Base-by-base conservation (phyloP, 2,888 invertebrate species). In the Sinhomidia bicolor region DNA sequence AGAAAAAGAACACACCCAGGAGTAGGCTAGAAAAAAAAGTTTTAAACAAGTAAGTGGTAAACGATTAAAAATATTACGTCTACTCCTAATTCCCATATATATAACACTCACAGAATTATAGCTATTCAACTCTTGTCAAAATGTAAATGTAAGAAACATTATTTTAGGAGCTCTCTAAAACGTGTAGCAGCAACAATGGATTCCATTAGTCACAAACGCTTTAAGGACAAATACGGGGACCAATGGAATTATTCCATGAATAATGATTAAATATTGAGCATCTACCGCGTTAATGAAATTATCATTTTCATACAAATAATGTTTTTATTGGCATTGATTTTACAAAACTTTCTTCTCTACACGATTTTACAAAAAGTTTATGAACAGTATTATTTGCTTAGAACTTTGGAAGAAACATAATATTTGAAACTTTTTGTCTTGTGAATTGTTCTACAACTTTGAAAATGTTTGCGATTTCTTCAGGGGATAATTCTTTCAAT, bases 201-300 rank as follows among this genome's bases (percentile, higher is more conserved):
- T 92, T 92, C 92, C 29, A 89, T 93, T 1, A 94, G 94, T 88
- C 93, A 93, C 71, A 94, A 94, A 86, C 92, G 92, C 82, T 93
- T 92, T 86, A 90, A 93, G 79, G 95, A 95, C 91, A 95, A 95
- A 92, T 95, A 94, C 93, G 94, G 94, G 1, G 94, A 94, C 91
- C 94, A 94, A 92, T 95, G 94, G 92, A 94, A 94, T 92, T 95
- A 95, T 89, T 88, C 92, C 1, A 90, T 92, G 87, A 89, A 89
- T 54, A 47, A 79, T 54, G 80, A 88, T 41, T 80, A 71, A 57
- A 36, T 36, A 36, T 36, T 7, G 36, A 36, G 7, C 36, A 36
- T n/a, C n/a, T n/a, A n/a, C n/a, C n/a, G n/a, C n/a, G n/a, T n/a
- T n/a, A n/a, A n/a, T n/a, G n/a, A n/a, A n/a, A n/a, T n/a, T n/a